Evolutionary conservation across 2,888 invertebrate genomes (phyloP), one percentile per base, ranked within the genome.

Genomic region (Lasius platythorax): DNA sequence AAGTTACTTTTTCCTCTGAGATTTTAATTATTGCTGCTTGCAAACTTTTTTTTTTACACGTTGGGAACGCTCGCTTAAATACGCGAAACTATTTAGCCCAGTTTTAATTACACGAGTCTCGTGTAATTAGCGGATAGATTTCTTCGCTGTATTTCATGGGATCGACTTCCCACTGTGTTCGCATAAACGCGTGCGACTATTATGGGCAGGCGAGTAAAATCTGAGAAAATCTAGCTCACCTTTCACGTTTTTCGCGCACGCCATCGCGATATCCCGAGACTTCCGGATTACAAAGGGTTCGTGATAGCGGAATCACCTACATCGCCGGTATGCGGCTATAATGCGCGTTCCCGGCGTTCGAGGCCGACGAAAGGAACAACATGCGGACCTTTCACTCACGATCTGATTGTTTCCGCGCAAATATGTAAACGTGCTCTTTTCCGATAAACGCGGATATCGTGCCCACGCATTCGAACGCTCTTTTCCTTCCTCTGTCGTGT

Each of bases 321-420:
- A 85, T 70, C 56, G 67, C n/a, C 61, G 63, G 56, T 37, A 76
- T 72, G 43, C 61, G 33, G 63, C 46, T 30, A 33, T 40, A 72
- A 58, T 67, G 50, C 37, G 12, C 50, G 61, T 74, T 83, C 63
- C 74, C 53, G 58, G n/a, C 61, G 74, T 46, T 76, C 82, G 79
- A 81, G 81, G 87, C 86, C 86, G 87, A 89, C 87, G 91, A 91
- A 91, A 91, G 90, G 91, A 89, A 90, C 85, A 89, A 88, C 53
- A 53, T 82, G 87, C 85, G 75, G 84, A 90, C 91, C 91, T 91
- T 91, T 91, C 91, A 91, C 91, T 91, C 91, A 90, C 91, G 91
- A 91, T 91, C 89, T 84, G 86, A 86, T 88, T 88, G 84, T 87
- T 83, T 79, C 78, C 66, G 64, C 61, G 79, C 46, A 73, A 79